Evolutionary conservation across 2,888 invertebrate species (phyloP), one percentile per base, ranked within the genome.

Genomic region (Meteorus colon): DNA sequence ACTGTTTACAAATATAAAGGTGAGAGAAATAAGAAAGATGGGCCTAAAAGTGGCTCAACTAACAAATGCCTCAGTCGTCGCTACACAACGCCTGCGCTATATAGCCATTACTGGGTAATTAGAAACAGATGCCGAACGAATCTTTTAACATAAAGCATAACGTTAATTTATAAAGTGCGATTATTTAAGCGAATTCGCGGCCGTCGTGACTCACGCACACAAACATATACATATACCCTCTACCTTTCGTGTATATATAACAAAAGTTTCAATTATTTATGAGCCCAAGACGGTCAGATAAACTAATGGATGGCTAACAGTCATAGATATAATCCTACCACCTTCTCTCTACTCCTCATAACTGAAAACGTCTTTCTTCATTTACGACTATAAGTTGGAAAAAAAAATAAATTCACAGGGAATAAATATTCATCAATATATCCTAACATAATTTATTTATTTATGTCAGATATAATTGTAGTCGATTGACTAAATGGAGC

Each of bases 231-330:
- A 55, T 19, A 55, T 8, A 55, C 55, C 19, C 31, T 66, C 84
- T 85, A 81, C 37, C 86, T 86, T 88, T 86, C 84, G 86, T 86
- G 86, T 86, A 55, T 55, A 55, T 55, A 19, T 19, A 86, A 88
- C 87, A 88, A 88, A 89, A 89, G 88, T 89, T 89, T 89, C 87
- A 86, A 89, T 88, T 89, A 89, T 89, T 89, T 89, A 89, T 89
- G 87, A 89, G 86, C 81, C 55, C 85, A 81, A 85, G 85, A 85
- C 84, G 85, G 81, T 27, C 29, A 37, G 67, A 68, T 84, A 82
- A 83, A 83, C 84, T 86, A 87, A 87, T 87, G 85, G 66, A 81
- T 59, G 51, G 60, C 75, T 75, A 31, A 65, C 37, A 34, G 37
- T 37, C 37, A 65, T 19, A 41, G 3, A 65, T 19, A 78, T 77